Evolutionary conservation across 2,888 invertebrate genomes (phyloP).

Genomic region (Melipona beecheii): DNA sequence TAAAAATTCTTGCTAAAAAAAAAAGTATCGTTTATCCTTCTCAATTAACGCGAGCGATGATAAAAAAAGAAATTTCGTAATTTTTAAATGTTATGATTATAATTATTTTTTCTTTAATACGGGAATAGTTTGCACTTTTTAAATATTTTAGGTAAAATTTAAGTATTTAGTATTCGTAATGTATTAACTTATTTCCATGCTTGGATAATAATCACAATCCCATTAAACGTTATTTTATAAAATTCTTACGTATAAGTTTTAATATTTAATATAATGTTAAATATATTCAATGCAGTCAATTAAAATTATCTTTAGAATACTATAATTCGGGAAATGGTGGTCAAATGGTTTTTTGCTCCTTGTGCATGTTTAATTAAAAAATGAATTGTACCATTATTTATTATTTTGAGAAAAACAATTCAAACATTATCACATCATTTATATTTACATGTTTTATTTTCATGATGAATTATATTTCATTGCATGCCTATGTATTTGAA

Average conservation of each 20-base stretch:
- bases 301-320: constrained; percentile 22
- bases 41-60: neutral
- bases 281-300: constrained; percentile 11
- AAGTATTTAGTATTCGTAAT: constrained; percentile 33
- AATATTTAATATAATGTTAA: constrained; percentile 1
- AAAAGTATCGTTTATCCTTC: constrained; percentile 17
- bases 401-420: constrained; percentile 2
- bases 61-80: neutral
- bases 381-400: constrained; percentile 1
- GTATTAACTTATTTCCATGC: constrained; percentile 75
- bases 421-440: neutral
- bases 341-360: constrained; percentile 16
- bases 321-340: constrained; percentile 16
- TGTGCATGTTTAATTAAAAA: constrained; percentile 38
- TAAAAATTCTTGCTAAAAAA: constrained; percentile 6
- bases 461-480: constrained; percentile 14
- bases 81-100: constrained; percentile 2
- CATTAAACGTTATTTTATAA: constrained; percentile 25
- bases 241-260: constrained; percentile 4
- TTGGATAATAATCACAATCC: constrained; percentile 68
- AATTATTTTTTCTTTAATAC: constrained; percentile 8
- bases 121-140: constrained; percentile 9
- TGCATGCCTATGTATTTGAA: constrained; percentile 45
- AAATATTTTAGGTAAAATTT: constrained; percentile 29
- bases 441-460: constrained; percentile 14